Base-by-base conservation (phyloP, 2,113 vertebrate species). In the Baryphthengus martii region DNA sequence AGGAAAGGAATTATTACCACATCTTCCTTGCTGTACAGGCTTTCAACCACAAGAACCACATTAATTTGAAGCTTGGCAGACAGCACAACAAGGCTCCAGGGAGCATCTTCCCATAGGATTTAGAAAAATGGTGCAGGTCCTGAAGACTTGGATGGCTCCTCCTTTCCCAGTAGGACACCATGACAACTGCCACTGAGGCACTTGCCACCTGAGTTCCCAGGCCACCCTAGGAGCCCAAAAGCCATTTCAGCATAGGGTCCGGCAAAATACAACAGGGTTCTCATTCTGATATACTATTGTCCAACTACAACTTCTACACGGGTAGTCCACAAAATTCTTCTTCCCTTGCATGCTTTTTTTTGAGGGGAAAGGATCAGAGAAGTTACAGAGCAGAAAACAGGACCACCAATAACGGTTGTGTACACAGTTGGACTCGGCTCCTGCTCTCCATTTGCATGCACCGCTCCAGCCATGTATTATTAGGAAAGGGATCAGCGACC, bases 41-140 rank as follows among this genome's bases (percentile, higher is more conserved):
- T 96, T 90, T 94, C 61, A 81, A 93, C 93, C 95, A 93, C 93
- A 96, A 93, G 88, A 95, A 95, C 96, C 93, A 94, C 92, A 93
- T 94, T 86, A 88, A 96, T 96, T 79, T 93, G 92, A 92, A 95
- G 61, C 61, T 90, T 94, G 96, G 93, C 96, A 96, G 68, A 78
- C 52, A 65, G 83, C 1, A 3, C 74, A 95, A 90, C 68, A 81
- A 92, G 88, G 84, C 95, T 84, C 44, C 47, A 70, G 88, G 73
- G 83, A 96, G 20, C 56, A 87, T 66, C 65, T 81, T 96, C 90
- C 80, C 52, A n/a, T 14, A 72, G 61, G 79, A 86, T 86, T 95
- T 72, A 81, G 70, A 79, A 82, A 95, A 87, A 93, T 10, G 16
- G 44, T 73, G 65, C 66, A 67, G 88, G 62, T 86, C 62, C 52